phyloP scores from a whole-genome alignment of 1,140 invertebrate species.

The Papilio polytes region DNA sequence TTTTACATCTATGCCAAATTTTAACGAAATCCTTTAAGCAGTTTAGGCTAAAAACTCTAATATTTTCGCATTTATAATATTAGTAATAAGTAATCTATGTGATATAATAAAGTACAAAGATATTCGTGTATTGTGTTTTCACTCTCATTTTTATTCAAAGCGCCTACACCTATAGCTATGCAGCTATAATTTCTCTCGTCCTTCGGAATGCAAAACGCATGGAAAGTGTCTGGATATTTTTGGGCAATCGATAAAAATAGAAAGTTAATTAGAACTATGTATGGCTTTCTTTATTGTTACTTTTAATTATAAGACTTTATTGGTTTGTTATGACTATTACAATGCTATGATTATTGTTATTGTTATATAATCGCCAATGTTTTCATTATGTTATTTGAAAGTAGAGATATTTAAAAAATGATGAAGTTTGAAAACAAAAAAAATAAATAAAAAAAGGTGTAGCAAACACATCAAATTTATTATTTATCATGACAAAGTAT shows the following conservation, averaged over 20 bases:
- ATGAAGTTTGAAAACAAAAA: no score
- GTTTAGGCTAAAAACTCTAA: no score
- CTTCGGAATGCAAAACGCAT: slow-evolving; percentile 76
- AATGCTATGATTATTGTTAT: neutral
- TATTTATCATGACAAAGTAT: no score
- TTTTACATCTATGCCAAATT: no score
- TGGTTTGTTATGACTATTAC: neutral
- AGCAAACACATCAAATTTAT: no score
- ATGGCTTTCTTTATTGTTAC: slow-evolving; percentile 41
- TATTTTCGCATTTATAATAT: no score
- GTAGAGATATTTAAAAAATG: no score
- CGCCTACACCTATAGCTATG: slow-evolving; percentile 59
- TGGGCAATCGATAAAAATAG: slow-evolving; percentile 77
- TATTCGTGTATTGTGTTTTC: slow-evolving; percentile 77
- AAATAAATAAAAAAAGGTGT: no score
- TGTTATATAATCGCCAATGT: neutral
- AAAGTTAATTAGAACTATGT: slow-evolving; percentile 70
- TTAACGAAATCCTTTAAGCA: no score
- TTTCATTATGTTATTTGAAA: no score
- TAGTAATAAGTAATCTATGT: neutral
- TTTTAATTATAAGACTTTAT: neutral
- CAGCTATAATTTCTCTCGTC: slow-evolving; percentile 80
- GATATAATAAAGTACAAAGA: slow-evolving; percentile 52
- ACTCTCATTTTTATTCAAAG: slow-evolving; percentile 71
- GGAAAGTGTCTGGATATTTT: slow-evolving; percentile 79